A percentile compares a stretch with the other conserved stretches of the same genome.
These are phyloP conservation scores for Sinocyclocheilus anshuiensis DNA, from an alignment of 2,113 vertebrate genomes.

Conservation along the genomic window DNA sequence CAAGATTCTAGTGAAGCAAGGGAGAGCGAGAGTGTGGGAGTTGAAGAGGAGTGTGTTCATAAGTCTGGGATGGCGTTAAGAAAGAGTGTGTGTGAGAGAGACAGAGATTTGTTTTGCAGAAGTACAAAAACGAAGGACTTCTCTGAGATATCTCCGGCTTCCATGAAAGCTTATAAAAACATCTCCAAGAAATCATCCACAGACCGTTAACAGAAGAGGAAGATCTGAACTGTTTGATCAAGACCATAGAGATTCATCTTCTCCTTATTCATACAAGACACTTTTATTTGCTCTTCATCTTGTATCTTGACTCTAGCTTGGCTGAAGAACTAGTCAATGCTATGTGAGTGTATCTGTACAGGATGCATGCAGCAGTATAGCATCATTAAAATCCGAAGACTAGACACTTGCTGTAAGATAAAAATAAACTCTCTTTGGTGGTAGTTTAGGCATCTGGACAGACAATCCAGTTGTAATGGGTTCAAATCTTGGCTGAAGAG, in stretches of 20 bases:
- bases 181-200: conserved; percentile 17
- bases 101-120: conserved; percentile 16
- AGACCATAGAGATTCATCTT: conserved; percentile 27
- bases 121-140: neutral
- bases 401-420: conserved; percentile 1
- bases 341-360: neutral
- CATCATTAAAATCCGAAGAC: neutral
- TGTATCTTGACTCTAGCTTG: conserved; percentile 1
- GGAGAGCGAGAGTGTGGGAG: neutral
- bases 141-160: conserved; percentile 32
- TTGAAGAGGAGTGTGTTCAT: conserved; percentile 8
- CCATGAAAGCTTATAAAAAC: conserved; percentile 16
- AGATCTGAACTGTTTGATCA: conserved; percentile 16
- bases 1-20: neutral
- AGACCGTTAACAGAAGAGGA: conserved; percentile 26
- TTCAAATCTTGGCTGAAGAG: neutral
- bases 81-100: neutral
- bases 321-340: neutral
- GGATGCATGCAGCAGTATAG: neutral
- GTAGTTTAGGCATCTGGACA: neutral
- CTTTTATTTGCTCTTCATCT: conserved; percentile 31
- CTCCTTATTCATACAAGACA: conserved; percentile 5
- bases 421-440: neutral
- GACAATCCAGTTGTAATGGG: neutral
- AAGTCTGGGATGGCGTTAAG: conserved; percentile 20